Percentiles rank a stretch among this genome's conserved stretches.
Evolutionary conservation across 2,113 vertebrate genomes (phyloP).

Genomic region (Oostethus manadensis): DNA sequence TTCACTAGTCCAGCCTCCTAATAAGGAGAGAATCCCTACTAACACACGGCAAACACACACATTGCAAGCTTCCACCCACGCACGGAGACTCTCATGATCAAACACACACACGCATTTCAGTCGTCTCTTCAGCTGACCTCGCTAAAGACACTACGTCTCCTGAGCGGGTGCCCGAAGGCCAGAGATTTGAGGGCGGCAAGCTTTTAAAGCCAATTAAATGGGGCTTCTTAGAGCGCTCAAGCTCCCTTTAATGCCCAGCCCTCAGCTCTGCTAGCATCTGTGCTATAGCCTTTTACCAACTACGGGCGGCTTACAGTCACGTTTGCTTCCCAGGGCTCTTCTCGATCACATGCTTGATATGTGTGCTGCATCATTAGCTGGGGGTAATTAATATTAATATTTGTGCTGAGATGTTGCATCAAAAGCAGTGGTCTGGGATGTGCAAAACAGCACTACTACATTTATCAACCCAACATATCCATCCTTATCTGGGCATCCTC

Average conservation of each 20-base stretch:
- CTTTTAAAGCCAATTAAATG: slow-evolving; percentile 81
- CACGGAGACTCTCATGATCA: slow-evolving; percentile 52
- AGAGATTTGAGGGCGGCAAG: slow-evolving; percentile 75
- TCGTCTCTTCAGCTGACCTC: slow-evolving; percentile 62
- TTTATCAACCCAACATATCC: not conserved
- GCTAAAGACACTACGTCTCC: slow-evolving; percentile 63
- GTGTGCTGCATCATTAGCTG: slow-evolving; percentile 19
- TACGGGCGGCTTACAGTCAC: slow-evolving; percentile 36
- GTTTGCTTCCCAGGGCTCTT: slow-evolving; percentile 38
- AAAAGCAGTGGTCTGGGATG: slow-evolving; percentile 7
- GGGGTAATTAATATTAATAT: slow-evolving; percentile 20
- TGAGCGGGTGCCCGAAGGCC: slow-evolving; percentile 65
- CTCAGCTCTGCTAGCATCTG: slow-evolving; percentile 52
- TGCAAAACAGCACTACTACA: not conserved
- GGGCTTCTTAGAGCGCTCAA: slow-evolving; percentile 70
- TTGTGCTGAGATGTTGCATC: slow-evolving; percentile 15
- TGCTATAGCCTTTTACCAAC: slow-evolving; percentile 54
- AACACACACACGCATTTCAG: slow-evolving; percentile 58
- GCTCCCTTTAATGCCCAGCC: slow-evolving; percentile 71
- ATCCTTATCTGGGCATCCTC: too few species aligned
- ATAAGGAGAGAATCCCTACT: slow-evolving; percentile 36
- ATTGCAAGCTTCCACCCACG: slow-evolving; percentile 30
- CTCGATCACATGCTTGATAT: slow-evolving; percentile 37
- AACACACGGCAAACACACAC: slow-evolving; percentile 31
- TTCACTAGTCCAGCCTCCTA: slow-evolving; percentile 24